Evolutionary conservation across 2,797 vertebrate species (phyloP), one percentile per base, ranked within the genome.

Genomic region (Phrynocephalus vlangalii): DNA sequence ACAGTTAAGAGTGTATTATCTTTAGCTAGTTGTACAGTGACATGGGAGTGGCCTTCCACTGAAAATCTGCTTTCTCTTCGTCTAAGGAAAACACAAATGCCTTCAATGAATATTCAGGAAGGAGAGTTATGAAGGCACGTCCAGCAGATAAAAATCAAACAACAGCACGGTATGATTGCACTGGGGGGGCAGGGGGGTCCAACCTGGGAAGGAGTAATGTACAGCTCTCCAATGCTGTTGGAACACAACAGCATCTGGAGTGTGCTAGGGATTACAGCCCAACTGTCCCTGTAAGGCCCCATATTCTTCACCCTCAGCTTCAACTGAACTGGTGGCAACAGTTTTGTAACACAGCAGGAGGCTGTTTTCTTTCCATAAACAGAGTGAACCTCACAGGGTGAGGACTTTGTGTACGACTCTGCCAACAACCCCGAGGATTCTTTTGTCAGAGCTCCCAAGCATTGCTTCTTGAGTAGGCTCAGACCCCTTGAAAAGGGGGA

Each of bases 71-170:
- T 52, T 75, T 72, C 60, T 50, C n/a, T 84, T 71, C 18, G 84
- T 15, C 16, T 63, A 76, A 10, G 60, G 60, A 5, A 38, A 70
- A 50, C 79, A 86, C 84, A 0, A 16, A 38, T 66, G 4, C 10
- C 48, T 86, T 87, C 89, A 44, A 88, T 82, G 28, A 82, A 68
- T 10, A 44, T 70, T 78, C 66, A 79, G 28, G 68, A 71, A 56
- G 66, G 11, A 71, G 52, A 56, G 67, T 28, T 10, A 30, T 63
- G 60, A 52, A 48, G 52, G 52, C 20, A 84, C 13, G n/a, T 60
- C 79, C 33, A 83, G 26, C 60, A 79, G 30, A 22, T 78, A 33
- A 44, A 79, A 5, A 33, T 48, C 20, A 3, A 67, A 48, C 87
- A 66, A 28, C 67, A 81, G 5, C 3, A 0, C 0, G 80, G 60